phyloP scores from a whole-genome alignment of 2,797 vertebrate species.

The Gymnothorax reevesii region DNA sequence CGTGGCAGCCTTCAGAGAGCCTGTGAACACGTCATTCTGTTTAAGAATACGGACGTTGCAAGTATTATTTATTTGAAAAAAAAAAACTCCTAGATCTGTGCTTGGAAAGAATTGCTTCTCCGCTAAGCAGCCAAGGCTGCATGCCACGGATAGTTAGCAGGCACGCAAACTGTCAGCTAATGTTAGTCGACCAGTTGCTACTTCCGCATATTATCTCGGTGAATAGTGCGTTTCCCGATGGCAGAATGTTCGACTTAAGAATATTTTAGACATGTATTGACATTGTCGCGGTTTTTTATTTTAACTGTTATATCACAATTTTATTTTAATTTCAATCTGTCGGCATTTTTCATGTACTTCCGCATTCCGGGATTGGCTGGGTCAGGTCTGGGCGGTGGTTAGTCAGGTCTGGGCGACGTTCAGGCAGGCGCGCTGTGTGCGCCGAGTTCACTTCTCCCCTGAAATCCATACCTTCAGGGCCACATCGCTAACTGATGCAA shows the following conservation, averaged over 20 bases:
- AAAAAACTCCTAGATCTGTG: too few species aligned
- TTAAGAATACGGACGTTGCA: not conserved
- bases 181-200: not conserved
- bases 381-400: conserved; percentile 53
- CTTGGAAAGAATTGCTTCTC: not conserved
- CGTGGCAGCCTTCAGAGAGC: not conserved
- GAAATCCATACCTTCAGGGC: not conserved
- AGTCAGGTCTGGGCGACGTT: conserved; percentile 54
- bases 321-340: not conserved
- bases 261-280: not conserved
- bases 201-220: not conserved
- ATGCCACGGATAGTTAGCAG: conserved; percentile 17
- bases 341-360: conserved; percentile 48
- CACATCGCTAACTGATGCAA: not conserved
- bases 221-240: not conserved
- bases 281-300: not conserved
- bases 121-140: not conserved
- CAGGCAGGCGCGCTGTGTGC: not conserved
- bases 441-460: not conserved
- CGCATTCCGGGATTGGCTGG: conserved; percentile 62
- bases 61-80: not conserved
- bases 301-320: not conserved
- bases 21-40: not conserved
- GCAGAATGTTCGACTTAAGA: not conserved
- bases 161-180: not conserved